Evolutionary conservation across 2,888 invertebrate species (phyloP).

Genomic region (Gibbula magus): DNA sequence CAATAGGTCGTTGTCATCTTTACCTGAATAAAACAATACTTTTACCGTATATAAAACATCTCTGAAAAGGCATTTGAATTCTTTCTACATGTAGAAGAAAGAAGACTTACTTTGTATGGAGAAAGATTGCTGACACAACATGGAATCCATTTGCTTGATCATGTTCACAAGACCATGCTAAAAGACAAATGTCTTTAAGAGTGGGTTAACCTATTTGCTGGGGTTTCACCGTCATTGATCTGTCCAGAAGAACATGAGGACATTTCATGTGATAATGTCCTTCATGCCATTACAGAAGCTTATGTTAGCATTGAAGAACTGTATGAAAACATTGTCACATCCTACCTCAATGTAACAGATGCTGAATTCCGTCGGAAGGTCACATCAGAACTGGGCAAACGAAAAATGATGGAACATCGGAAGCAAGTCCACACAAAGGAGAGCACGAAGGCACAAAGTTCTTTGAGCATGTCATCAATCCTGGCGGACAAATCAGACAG

Average conservation of each 20-base stretch:
- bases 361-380: neutral
- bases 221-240: too few species aligned
- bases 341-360: conserved; percentile 25
- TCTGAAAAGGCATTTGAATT: neutral
- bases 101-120: neutral
- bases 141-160: neutral
- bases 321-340: neutral
- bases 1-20: too few species aligned
- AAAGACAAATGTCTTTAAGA: neutral
- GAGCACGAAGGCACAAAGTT: neutral
- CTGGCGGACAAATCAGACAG: neutral
- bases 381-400: neutral
- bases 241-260: too few species aligned
- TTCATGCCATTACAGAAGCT: neutral
- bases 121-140: neutral
- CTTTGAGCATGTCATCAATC: neutral
- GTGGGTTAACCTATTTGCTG: neutral
- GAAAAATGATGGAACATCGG: neutral
- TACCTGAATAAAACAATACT: too few species aligned
- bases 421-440: neutral
- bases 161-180: neutral
- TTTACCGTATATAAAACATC: too few species aligned
- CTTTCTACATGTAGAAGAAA: neutral
- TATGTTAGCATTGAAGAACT: neutral
- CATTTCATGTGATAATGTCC: neutral